Percentiles rank a stretch among this genome's conserved stretches.
These are phyloP conservation scores for Oreochromis aureus DNA, from an alignment of 2,113 vertebrate species.

Conservation along the genomic window DNA sequence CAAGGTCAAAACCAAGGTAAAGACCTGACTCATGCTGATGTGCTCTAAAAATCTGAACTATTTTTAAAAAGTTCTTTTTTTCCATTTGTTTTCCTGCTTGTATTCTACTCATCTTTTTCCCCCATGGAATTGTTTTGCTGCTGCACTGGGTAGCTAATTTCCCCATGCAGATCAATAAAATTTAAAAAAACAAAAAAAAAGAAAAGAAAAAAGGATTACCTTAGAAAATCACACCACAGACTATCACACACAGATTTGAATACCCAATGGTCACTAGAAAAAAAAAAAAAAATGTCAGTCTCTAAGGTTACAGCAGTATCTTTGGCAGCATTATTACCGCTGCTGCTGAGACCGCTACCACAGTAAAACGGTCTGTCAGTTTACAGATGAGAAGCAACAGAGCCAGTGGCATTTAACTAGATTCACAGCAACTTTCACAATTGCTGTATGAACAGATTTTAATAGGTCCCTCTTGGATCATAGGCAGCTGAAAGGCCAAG, in stretches of 20 bases:
- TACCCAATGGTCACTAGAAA: not conserved
- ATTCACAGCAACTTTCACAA: constrained; percentile 55
- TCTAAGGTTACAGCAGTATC: constrained; percentile 27
- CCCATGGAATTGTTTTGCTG: not conserved
- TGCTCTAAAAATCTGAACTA: not conserved
- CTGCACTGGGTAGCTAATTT: not conserved
- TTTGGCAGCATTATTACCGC: constrained; percentile 28
- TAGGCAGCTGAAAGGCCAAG: constrained; percentile 52
- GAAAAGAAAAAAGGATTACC: not conserved
- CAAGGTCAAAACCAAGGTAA: constrained; percentile 8
- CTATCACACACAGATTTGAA: not conserved
- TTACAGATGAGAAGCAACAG: constrained; percentile 58
- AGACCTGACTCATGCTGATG: constrained; percentile 1
- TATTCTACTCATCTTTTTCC: not conserved
- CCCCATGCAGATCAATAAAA: constrained; percentile 6
- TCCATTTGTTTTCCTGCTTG: not conserved
- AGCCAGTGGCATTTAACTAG: constrained; percentile 59
- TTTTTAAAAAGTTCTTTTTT: not conserved
- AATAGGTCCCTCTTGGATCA: constrained; percentile 63
- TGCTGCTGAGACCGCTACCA: constrained; percentile 6
- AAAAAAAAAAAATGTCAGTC: constrained; percentile 3
- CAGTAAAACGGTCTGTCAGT: constrained; percentile 51
- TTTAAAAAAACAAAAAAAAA: not conserved
- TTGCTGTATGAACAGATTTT: constrained; percentile 59
- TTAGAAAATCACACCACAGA: constrained; percentile 3